Base-by-base conservation (phyloP, 2,888 invertebrate species). In the Diaperis boleti region DNA sequence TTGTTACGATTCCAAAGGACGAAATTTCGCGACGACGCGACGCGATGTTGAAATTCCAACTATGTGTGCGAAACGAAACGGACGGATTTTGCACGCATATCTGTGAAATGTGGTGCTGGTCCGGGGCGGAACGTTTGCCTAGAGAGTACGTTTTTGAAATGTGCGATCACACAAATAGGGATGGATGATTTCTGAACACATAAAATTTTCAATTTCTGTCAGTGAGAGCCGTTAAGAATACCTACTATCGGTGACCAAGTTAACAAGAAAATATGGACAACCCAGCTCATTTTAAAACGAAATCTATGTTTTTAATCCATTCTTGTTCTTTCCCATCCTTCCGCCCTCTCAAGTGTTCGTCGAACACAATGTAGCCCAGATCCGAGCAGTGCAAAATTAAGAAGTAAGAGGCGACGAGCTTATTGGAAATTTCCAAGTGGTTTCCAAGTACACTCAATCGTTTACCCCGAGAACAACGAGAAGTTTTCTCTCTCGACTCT, bases 1-100 rank as follows among this genome's bases (percentile, higher is more conserved):
- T 59, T 59, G 59, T 59, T 59, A 59, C 59, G 49, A 57, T 56
- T 56, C 56, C 56, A 22, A 11, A 35, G 10, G 33, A 20, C 42
- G 45, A 56, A 44, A 56, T 56, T 44, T 56, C 33, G 35, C 10
- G 56, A 20, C 33, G 33, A 3, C 20, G 13, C 35, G 49, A 10
- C 20, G 56, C n/a, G n/a, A n/a, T n/a, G n/a, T n/a, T n/a, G 35
- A 44, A 44, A 39, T 42, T 15, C 33, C 35, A 50, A 50, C n/a
- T 35, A 33, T 18, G 33, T 20, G 15, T 7, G 15, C 15, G 15
- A 39, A 39, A 39, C 15, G 39, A 39, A 39, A 15, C 15, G n/a
- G n/a, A n/a, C n/a, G 39, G n/a, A 39, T 39, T 6, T 1, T 3
- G 18, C 8, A 15, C 14, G 39, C 1, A 26, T n/a, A n/a, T n/a